A percentile compares a stretch with the other conserved stretches of the same genome.
Evolutionary conservation across 2,888 invertebrate species (phyloP).

Genomic region (Clanis bilineata): DNA sequence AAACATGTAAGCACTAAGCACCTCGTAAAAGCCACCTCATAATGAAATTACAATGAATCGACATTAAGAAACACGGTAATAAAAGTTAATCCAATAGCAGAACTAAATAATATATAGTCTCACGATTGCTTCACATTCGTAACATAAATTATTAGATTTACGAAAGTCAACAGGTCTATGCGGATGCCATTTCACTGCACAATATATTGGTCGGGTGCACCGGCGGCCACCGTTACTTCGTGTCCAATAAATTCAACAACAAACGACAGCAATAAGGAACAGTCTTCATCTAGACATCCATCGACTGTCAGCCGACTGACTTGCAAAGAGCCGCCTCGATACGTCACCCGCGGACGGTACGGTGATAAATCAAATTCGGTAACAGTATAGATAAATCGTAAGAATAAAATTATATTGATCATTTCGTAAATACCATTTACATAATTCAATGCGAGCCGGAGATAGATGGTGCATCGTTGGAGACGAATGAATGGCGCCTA

Average conservation of each 20-base stretch:
- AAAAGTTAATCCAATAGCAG: slow-evolving; percentile 47
- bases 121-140: slow-evolving; percentile 38
- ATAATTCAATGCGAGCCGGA: slow-evolving; percentile 54
- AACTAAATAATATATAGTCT: slow-evolving; percentile 37
- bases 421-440: slow-evolving; percentile 56
- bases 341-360: slow-evolving; percentile 51
- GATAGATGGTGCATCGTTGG: slow-evolving; percentile 42
- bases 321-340: slow-evolving; percentile 53
- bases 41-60: slow-evolving; percentile 4
- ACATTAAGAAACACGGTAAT: slow-evolving; percentile 4
- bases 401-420: slow-evolving; percentile 53
- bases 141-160: slow-evolving; percentile 57
- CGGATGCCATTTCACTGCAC: slow-evolving; percentile 52
- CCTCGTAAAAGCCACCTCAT: neutral
- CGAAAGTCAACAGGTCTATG: slow-evolving; percentile 61
- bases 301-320: slow-evolving; percentile 61
- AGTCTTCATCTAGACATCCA: slow-evolving; percentile 61
- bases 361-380: slow-evolving; percentile 67
- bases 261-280: slow-evolving; percentile 75
- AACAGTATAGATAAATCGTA: slow-evolving; percentile 44
- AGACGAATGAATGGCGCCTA: slow-evolving; percentile 52
- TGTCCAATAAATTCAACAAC: slow-evolving; percentile 75
- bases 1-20: neutral
- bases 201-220: slow-evolving; percentile 54
- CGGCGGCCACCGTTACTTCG: slow-evolving; percentile 67